Percentiles rank a stretch among this genome's conserved stretches.
Conservation (phyloP, 2,888 invertebrate genomes). For the Linyphia triangularis region DNA sequence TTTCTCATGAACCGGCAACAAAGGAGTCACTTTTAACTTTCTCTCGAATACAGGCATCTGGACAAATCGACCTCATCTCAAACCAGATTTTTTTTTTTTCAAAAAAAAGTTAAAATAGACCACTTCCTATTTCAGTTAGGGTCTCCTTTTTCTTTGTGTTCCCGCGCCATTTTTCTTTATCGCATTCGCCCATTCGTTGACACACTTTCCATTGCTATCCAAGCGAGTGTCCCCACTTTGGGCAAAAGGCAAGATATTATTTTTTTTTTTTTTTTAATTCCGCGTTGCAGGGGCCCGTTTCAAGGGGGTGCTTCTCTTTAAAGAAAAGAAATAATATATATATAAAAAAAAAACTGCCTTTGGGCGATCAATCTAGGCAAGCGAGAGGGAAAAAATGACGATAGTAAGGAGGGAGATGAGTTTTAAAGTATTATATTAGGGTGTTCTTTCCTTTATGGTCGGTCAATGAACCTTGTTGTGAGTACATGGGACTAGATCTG, state of each 20-base stretch:
- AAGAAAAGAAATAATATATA: neutral
- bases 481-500: neutral
- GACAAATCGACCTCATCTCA: too few relatives aligned
- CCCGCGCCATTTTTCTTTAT: too few relatives aligned
- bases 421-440: slow-evolving; percentile 58
- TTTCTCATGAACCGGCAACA: too few relatives aligned
- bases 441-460: slow-evolving; percentile 46
- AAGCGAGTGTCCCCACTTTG: neutral
- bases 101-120: too few relatives aligned
- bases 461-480: slow-evolving; percentile 34
- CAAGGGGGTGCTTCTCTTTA: neutral
- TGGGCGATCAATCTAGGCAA: neutral
- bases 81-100: too few relatives aligned
- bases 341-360: neutral
- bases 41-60: too few relatives aligned
- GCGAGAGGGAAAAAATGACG: neutral
- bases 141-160: too few relatives aligned
- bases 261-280: too few relatives aligned
- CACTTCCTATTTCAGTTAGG: too few relatives aligned
- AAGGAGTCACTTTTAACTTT: too few relatives aligned
- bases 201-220: neutral
- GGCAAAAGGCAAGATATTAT: neutral
- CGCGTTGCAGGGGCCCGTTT: neutral
- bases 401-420: slow-evolving; percentile 29
- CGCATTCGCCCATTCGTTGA: neutral